phyloP scores from a whole-genome alignment of 2,113 vertebrate species.

The Chaetodon trifascialis region DNA sequence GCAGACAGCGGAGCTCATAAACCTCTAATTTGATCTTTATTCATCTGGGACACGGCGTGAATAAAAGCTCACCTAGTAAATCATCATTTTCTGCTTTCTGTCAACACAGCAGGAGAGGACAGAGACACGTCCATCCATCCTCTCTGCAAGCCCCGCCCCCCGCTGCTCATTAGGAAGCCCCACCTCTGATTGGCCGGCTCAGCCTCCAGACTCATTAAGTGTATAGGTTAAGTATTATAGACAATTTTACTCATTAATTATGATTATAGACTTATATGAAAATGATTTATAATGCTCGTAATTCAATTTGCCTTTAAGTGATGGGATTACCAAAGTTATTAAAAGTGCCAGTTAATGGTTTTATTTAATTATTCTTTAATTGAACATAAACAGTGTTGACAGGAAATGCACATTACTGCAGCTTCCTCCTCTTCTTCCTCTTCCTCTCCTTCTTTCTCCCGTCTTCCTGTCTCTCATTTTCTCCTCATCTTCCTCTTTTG shows the following conservation, averaged over 20 bases:
- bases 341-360: background rate
- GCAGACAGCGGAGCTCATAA: conserved; percentile 81
- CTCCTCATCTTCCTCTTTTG: background rate
- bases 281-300: background rate
- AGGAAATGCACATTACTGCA: background rate
- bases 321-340: background rate
- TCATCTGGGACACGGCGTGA: conserved; percentile 78
- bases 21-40: conserved; percentile 83
- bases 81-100: conserved; percentile 77
- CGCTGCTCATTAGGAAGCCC: conserved; percentile 30
- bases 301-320: conserved; percentile 6
- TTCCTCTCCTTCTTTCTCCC: background rate
- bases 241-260: background rate
- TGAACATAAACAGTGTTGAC: background rate
- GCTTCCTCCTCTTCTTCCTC: background rate
- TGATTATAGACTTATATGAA: conserved; percentile 6
- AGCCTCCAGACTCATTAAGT: conserved; percentile 11
- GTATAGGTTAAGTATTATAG: background rate
- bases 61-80: conserved; percentile 75
- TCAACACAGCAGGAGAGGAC: conserved; percentile 43
- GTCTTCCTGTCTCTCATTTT: background rate
- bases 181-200: conserved; percentile 50
- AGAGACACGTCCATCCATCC: conserved; percentile 9
- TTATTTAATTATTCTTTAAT: background rate
- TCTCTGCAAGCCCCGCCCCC: conserved; percentile 25